Base-by-base conservation (phyloP, 2,797 vertebrate species). In the Cephalopachus bancanus region DNA sequence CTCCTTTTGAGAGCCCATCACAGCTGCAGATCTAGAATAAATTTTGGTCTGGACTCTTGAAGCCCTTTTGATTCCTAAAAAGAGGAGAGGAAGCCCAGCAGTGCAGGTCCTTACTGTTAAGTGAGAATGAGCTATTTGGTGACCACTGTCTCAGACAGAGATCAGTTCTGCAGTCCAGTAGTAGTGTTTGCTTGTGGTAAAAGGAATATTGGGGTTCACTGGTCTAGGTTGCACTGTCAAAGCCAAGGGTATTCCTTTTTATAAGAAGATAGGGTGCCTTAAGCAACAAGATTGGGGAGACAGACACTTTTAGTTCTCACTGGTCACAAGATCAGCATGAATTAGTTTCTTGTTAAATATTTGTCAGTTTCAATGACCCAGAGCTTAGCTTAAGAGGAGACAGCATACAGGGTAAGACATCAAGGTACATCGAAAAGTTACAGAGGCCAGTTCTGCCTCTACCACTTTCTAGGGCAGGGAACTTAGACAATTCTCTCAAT, bases 51-150 rank as follows among this genome's bases (percentile, higher is more conserved):
- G 65, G 92, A 98, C 96, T 95, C 95, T 94, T 96, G 97, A 98
- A 97, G 65, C 80, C 94, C 20, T 69, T 90, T 79, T 57, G 28
- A 26, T 60, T 14, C 20, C 7, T 55, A 26, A 57, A 15, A 60
- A 24, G 20, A 86, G 20, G 30, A 22, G 30, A 33, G 33, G 49
- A 85, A 84, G 26, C 12, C 14, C 75, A 78, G 33, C 33, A 5
- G 33, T 30, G 37, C 30, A n/a, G 0, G 97, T 97, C 94, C 97
- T 96, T 71, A 72, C 83, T 89, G 79, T 97, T 97, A 97, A 98
- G 97, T 93, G 97, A 98, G 92, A 98, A 83, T 55, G 71, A 80
- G 76, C 81, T 96, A 97, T 96, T 97, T 97, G 84, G 97, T 94
- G 96, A 97, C 95, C 83, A 97, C 80, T 97, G 94, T 91, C 93